phyloP scores from a whole-genome alignment of 2,888 invertebrate genomes.

The Ormyrus thymus region DNA sequence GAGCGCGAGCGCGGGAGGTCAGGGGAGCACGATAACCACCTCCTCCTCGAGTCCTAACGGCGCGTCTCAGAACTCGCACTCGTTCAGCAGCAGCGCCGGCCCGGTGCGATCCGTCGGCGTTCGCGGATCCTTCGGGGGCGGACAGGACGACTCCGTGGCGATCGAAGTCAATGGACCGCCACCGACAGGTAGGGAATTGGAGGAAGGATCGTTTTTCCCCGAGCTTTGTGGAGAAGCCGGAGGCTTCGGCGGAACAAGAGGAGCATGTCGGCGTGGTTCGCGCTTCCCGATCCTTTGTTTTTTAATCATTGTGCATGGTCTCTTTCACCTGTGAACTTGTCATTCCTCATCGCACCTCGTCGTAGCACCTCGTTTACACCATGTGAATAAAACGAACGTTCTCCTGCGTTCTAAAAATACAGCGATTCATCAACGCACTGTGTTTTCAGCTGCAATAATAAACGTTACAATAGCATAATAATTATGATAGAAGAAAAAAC shows the following conservation, averaged over 20 bases:
- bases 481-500: no score
- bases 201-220: no score
- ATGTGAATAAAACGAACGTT: no score
- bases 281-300: neutral
- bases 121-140: slow-evolving; percentile 42
- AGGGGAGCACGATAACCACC: slow-evolving; percentile 45
- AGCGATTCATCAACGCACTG: no score
- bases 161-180: slow-evolving; percentile 47
- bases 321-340: neutral
- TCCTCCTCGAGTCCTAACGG: slow-evolving; percentile 55
- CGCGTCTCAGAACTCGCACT: slow-evolving; percentile 43
- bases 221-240: no score
- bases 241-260: neutral
- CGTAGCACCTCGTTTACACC: no score
- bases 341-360: neutral
- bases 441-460: no score
- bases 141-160: slow-evolving; percentile 41
- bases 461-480: no score
- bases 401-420: no score
- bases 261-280: neutral
- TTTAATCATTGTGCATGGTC: neutral
- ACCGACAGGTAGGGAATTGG: no score
- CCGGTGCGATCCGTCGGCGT: neutral
- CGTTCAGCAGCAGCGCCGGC: neutral
- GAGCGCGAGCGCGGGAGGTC: slow-evolving; percentile 52